phyloP scores from a whole-genome alignment of 2,113 vertebrate species.

The Neolamprologus caudopunctatus region DNA sequence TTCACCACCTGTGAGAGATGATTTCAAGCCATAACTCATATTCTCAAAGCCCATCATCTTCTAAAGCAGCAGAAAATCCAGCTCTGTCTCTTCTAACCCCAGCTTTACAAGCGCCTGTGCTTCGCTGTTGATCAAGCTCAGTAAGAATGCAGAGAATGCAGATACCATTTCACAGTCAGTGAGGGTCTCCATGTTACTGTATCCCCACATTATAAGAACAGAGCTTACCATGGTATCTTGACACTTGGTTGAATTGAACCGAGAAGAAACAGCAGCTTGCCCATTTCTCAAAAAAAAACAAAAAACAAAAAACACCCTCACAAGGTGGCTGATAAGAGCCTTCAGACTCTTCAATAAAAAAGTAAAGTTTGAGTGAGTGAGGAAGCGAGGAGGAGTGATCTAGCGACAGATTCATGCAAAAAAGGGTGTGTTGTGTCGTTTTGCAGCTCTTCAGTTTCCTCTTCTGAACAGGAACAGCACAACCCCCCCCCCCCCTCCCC shows the following conservation, averaged over 20 bases:
- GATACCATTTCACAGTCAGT: conserved; percentile 72
- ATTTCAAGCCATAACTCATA: conserved; percentile 66
- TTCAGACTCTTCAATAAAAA: conserved; percentile 16
- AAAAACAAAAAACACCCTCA: neutral
- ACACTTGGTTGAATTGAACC: conserved; percentile 28
- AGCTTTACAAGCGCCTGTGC: conserved; percentile 60
- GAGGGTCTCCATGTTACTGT: conserved; percentile 66
- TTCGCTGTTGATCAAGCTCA: conserved; percentile 68
- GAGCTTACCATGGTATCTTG: conserved; percentile 64
- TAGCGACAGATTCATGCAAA: conserved; percentile 4
- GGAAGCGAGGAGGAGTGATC: conserved; percentile 8
- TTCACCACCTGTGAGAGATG: conserved; percentile 65
- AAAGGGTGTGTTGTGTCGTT: conserved; percentile 16
- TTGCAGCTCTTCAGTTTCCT: conserved; percentile 21
- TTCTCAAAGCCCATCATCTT: conserved; percentile 60
- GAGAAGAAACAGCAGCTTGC: conserved; percentile 13
- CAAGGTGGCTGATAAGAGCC: conserved; percentile 3
- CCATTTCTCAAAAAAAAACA: neutral
- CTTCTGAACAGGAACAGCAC: conserved; percentile 47
- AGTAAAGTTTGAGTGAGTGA: neutral
- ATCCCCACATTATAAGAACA: conserved; percentile 64
- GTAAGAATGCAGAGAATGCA: conserved; percentile 74
- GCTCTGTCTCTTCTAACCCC: conserved; percentile 62
- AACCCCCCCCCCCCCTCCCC: accelerated
- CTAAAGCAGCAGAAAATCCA: conserved; percentile 68